Evolutionary conservation across 1,140 invertebrate species (phyloP), one percentile per base, ranked within the genome.

Genomic region (Hydropsyche tenuis): DNA sequence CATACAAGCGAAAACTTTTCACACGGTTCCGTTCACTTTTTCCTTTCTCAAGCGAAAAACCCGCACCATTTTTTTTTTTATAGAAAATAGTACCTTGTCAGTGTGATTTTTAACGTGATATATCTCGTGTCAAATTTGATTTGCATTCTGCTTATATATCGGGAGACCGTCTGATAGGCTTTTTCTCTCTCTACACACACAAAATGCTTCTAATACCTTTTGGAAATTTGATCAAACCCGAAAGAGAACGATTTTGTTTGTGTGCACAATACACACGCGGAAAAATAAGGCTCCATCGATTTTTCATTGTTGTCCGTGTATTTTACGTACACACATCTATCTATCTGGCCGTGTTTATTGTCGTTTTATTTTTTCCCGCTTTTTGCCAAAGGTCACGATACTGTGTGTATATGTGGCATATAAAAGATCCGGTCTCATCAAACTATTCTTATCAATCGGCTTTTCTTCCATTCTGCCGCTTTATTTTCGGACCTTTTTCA

Each of bases 41-140:
- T 4, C 30, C 30, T 9, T 37, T 37, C 30, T 37, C 30, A 37
- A 37, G 9, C n/a, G 30, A 37, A 37, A 37, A 37, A 3, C 30
- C 30, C 9, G 3, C 3, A 37, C 30, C 3, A 4, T 37, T 37
- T 37, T 37, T 37, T 37, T 9, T 37, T 9, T 37, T 9, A 37
- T 37, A 3, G 30, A 4, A 37, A 3, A 37, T 9, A 3, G 30
- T 37, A 23, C 22, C 18, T 60, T 60, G 56, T 60, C 56, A 60
- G 56, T 60, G 56, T 27, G 56, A 60, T 60, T 60, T 60, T 27
- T 60, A 60, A 14, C 56, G 23, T 60, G 56, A 60, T 60, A 60
- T 25, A 60, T 60, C 56, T 60, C 56, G 56, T 25, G 56, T 60
- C 56, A 60, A 60, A 27, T 25, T 60, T 60, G 56, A 60, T 60